A percentile compares a stretch with the other conserved stretches of the same genome.
Conservation (phyloP, 2,113 vertebrate genomes). For the Centrocercus urophasianus region DNA sequence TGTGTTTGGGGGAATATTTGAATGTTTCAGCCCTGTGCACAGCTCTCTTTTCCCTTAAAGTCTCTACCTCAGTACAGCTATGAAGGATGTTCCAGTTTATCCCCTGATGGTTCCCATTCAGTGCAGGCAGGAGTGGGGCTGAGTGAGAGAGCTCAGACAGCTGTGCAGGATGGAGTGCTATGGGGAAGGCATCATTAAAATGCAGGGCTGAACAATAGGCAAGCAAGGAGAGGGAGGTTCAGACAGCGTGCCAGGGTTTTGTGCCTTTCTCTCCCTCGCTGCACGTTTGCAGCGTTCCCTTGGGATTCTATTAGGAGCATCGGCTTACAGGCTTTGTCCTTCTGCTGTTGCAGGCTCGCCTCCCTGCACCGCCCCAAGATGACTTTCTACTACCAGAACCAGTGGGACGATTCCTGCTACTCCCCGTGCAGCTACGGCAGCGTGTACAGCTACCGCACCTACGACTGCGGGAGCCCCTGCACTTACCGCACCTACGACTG, state of each 20-base stretch:
- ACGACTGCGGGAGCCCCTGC: background rate
- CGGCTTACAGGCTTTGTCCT: background rate
- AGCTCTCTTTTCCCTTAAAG: background rate
- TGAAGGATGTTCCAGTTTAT: background rate
- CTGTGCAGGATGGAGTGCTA: background rate
- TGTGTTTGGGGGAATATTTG: background rate
- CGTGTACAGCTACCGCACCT: background rate
- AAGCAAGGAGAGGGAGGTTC: background rate
- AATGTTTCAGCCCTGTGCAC: fast-evolving
- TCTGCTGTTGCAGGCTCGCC: background rate
- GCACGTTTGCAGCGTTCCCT: fast-evolving
- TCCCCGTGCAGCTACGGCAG: background rate
- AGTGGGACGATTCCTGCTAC: conserved; percentile 16
- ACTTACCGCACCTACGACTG: background rate
- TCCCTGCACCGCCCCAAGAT: background rate
- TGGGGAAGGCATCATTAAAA: no score
- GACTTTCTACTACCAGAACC: conserved; percentile 50
- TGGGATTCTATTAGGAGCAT: background rate
- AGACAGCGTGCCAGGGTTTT: fast-evolving
- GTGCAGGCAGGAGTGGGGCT: fast-evolving
- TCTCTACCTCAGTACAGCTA: fast-evolving
- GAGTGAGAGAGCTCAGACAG: background rate
- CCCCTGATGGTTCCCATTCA: background rate
- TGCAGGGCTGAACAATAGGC: background rate
- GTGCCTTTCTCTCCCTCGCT: no score